Evolutionary conservation across 2,888 invertebrate genomes (phyloP).

Genomic region (Phymatocera aterrima): DNA sequence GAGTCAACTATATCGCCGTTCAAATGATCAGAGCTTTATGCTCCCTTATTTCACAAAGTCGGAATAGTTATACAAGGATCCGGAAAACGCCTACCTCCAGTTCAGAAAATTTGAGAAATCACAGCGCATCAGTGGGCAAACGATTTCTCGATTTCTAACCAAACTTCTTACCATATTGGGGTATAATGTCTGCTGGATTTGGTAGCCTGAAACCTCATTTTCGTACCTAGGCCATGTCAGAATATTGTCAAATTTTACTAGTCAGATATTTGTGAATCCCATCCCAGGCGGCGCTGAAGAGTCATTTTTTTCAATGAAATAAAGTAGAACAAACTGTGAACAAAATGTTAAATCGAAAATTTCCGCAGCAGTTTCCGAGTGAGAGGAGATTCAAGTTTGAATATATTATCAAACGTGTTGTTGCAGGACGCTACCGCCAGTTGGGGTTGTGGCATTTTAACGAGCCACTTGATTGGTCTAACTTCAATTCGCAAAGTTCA

Average conservation of each 20-base stretch:
- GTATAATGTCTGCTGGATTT: too few species aligned
- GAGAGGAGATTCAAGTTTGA: neutral
- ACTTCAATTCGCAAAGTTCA: neutral
- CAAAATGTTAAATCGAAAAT: neutral
- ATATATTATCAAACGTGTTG: neutral
- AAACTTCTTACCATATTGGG: neutral
- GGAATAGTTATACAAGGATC: neutral
- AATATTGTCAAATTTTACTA: neutral
- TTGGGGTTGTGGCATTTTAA: neutral
- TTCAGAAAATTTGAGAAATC: neutral
- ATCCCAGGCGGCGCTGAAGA: neutral
- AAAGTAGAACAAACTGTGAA: neutral
- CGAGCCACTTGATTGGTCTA: neutral
- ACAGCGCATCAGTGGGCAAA: neutral
- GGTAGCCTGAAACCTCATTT: too few species aligned
- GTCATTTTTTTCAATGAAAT: neutral
- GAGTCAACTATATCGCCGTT: neutral
- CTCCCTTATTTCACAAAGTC: neutral
- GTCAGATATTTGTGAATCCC: neutral
- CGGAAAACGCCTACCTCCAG: neutral
- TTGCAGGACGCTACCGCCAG: conserved; percentile 6
- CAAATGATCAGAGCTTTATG: neutral
- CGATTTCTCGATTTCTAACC: neutral
- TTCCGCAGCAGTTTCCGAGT: neutral
- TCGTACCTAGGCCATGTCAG: neutral